Evolutionary conservation across 2,888 invertebrate genomes (phyloP).

Genomic region (Drosophila picticornis): DNA sequence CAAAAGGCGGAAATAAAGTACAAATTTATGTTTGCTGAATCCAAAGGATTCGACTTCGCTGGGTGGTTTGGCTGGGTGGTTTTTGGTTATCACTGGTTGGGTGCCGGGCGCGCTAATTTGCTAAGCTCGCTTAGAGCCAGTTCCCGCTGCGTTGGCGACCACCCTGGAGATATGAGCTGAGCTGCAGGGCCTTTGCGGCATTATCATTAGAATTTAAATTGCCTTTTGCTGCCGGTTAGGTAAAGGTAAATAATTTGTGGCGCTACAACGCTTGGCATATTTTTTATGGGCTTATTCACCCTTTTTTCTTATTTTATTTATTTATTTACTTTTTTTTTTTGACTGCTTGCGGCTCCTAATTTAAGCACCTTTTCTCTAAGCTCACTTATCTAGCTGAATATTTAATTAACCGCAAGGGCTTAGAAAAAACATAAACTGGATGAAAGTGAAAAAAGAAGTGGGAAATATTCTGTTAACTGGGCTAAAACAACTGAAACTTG

Average conservation of each 20-base stretch:
- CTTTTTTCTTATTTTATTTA: conserved; percentile 29
- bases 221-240: conserved; percentile 65
- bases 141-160: conserved; percentile 33
- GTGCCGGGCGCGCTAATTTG: conserved; percentile 73
- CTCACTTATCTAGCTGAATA: conserved; percentile 70
- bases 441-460: conserved; percentile 40
- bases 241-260: conserved; percentile 72
- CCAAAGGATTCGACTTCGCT: conserved; percentile 30
- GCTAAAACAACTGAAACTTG: conserved; percentile 53
- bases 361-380: conserved; percentile 69
- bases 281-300: conserved; percentile 74
- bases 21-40: conserved; percentile 64
- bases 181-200: conserved; percentile 64
- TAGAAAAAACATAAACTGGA: not conserved
- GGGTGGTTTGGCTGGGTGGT: conserved; percentile 2
- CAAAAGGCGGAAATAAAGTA: conserved; percentile 75
- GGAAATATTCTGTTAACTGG: conserved; percentile 55
- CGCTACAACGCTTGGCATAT: conserved; percentile 69
- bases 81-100: conserved; percentile 18
- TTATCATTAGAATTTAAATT: conserved; percentile 80
- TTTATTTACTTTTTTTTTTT: not conserved
- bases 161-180: conserved; percentile 29
- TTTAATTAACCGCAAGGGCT: conserved; percentile 75
- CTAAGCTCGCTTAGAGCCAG: conserved; percentile 67
- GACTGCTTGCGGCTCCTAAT: conserved; percentile 41